Base-by-base conservation (phyloP, 2,113 vertebrate genomes). In the Rhinoptilus africanus region DNA sequence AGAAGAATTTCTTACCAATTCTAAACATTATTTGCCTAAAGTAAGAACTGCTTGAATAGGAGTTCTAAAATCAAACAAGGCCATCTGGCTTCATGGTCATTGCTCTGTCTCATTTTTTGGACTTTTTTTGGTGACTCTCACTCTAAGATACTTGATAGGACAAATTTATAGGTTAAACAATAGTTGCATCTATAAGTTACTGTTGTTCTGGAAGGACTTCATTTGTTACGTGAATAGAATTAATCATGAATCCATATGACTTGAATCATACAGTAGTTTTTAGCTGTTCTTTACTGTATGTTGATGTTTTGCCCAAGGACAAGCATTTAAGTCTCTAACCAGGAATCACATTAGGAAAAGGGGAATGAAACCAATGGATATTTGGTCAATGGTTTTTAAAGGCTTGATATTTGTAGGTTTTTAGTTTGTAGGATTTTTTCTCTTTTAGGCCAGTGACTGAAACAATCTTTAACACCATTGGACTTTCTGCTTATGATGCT, bases 101-200 rank as follows among this genome's bases (percentile, higher is more conserved):
- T 95, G 91, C 80, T 88, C 78, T 67, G 39, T 83, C 72, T 93
- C 78, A 67, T 78, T 79, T 93, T 95, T 92, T 88, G 35, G 9
- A 48, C 54, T 89, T 54, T 93, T 93, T 85, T 96, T 47, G 19
- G 12, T 94, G 72, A 89, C 12, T 92, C 85, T 92, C 63, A 66
- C 63, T 92, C 37, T 88, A 78, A 63, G n/a, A 80, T 93, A 84
- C 45, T 88, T 82, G 71, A 91, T 87, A 92, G 83, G 54, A 91
- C 43, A 71, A 94, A 64, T 35, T n/a, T 94, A 34, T 51, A 91
- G 94, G 43, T 92, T 94, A 90, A 69, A 71, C 78, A 92, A 75
- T 78, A 93, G 26, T n/a, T n/a, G n/a, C n/a, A n/a, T n/a, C n/a
- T n/a, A n/a, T n/a, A n/a, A n/a, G n/a, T n/a, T n/a, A n/a, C n/a